These are phyloP conservation scores for Colletes gigas DNA, from an alignment of 1,140 invertebrate genomes.

Conservation along the genomic window DNA sequence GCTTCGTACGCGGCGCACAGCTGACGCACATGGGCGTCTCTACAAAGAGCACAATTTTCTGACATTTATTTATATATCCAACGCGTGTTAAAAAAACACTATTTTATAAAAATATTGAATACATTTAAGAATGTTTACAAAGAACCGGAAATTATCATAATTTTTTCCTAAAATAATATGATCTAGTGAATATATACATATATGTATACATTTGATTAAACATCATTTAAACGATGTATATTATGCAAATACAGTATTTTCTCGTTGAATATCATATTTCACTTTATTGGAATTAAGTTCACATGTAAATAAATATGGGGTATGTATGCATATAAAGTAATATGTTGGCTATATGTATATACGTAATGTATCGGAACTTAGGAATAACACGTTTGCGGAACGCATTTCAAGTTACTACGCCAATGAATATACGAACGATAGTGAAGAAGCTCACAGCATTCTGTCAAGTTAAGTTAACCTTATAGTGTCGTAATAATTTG, in stretches of 20 bases:
- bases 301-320: not conserved
- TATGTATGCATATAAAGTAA: not conserved
- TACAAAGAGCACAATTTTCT: not conserved
- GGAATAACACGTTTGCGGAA: not conserved
- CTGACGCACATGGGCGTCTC: slow-evolving; percentile 49
- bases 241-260: not conserved
- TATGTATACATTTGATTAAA: not conserved
- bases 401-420: slow-evolving; percentile 20
- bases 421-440: slow-evolving; percentile 20
- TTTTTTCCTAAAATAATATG: too few species aligned
- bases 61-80: not conserved
- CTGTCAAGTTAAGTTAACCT: slow-evolving; percentile 37
- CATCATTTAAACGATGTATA: not conserved
- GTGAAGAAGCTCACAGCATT: not conserved
- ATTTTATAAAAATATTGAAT: too few species aligned
- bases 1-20: slow-evolving; percentile 44
- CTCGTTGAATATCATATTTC: not conserved
- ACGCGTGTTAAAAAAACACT: too few species aligned
- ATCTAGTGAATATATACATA: not conserved
- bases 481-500: slow-evolving; percentile 8
- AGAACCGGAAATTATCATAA: too few species aligned
- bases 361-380: not conserved
- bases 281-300: not conserved
- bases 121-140: too few species aligned
- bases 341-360: not conserved